A percentile compares a stretch with the other conserved stretches of the same genome.
Evolutionary conservation across 1,140 invertebrate species (phyloP).

Genomic region (Chironomus striatipennis): DNA sequence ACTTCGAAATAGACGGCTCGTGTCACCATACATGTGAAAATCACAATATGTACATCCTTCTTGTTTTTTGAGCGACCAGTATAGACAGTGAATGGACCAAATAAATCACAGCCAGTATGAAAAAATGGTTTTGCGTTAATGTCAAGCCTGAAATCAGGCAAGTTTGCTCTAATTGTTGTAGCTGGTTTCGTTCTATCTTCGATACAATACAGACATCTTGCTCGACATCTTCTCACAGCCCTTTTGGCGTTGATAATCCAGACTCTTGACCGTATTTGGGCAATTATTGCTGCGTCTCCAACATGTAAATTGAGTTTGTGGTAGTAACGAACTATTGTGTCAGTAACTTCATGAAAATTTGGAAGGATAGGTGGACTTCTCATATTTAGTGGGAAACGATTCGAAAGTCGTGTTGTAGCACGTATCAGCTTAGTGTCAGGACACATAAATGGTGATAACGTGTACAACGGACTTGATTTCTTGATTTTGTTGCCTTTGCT

Average conservation of each 20-base stretch:
- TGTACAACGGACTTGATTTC: too few relatives aligned
- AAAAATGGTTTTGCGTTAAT: slow-evolving; percentile 28
- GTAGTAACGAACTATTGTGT: not conserved
- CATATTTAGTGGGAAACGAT: not conserved
- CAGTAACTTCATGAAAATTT: not conserved
- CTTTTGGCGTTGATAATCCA: slow-evolving; percentile 27
- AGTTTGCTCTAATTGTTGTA: slow-evolving; percentile 23
- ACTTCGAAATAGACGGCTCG: slow-evolving; percentile 31
- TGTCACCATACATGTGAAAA: slow-evolving; percentile 32
- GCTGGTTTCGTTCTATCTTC: not conserved
- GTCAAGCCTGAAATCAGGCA: slow-evolving; percentile 18
- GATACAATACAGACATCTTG: not conserved
- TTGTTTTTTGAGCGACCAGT: slow-evolving; percentile 25
- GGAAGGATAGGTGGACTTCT: not conserved
- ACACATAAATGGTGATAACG: too few relatives aligned
- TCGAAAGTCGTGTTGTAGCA: not conserved
- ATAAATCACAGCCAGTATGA: slow-evolving; percentile 29
- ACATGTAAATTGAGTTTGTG: not conserved
- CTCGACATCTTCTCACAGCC: not conserved
- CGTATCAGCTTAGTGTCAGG: not conserved
- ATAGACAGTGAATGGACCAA: slow-evolving; percentile 29
- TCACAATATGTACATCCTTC: slow-evolving; percentile 29
- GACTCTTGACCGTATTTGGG: slow-evolving; percentile 25
- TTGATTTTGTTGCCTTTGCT: too few relatives aligned
- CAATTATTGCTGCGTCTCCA: not conserved